phyloP scores from a whole-genome alignment of 1,140 invertebrate genomes.

The Meloidogyne chitwoodi region DNA sequence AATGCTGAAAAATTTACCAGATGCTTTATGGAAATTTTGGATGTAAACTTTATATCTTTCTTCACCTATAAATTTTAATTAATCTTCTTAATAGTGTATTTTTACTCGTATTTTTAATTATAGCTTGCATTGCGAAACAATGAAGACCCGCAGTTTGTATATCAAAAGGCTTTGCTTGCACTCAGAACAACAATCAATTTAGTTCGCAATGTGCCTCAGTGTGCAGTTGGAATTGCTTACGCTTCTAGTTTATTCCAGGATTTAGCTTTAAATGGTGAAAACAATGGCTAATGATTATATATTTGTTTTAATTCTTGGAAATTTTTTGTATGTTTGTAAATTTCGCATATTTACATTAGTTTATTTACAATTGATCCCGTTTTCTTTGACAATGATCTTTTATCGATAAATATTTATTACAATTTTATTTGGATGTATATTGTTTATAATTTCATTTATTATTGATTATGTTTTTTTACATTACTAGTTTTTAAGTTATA shows the following conservation, averaged over 20 bases:
- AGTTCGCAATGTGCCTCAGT: background rate
- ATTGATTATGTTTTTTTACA: background rate
- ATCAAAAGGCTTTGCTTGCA: background rate
- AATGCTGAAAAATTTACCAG: slow-evolving; percentile 11
- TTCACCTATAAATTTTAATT: background rate
- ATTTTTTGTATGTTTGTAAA: background rate
- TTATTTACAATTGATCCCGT: background rate
- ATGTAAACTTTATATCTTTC: background rate
- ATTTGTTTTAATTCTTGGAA: too few relatives aligned
- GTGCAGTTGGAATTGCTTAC: background rate
- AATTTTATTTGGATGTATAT: background rate
- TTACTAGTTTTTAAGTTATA: background rate
- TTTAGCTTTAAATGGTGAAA: background rate
- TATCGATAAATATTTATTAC: background rate
- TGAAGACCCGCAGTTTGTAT: background rate
- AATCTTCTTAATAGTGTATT: background rate
- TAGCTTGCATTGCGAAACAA: background rate
- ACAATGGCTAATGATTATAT: background rate
- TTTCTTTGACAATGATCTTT: background rate
- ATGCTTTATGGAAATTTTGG: background rate
- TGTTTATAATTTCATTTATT: background rate
- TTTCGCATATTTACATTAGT: background rate
- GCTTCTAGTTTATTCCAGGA: background rate
- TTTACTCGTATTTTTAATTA: background rate
- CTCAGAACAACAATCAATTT: background rate